Percentiles rank a stretch among this genome's conserved stretches.
Evolutionary conservation across 2,113 vertebrate genomes (phyloP).

Genomic region (Thunnus maccoyii): DNA sequence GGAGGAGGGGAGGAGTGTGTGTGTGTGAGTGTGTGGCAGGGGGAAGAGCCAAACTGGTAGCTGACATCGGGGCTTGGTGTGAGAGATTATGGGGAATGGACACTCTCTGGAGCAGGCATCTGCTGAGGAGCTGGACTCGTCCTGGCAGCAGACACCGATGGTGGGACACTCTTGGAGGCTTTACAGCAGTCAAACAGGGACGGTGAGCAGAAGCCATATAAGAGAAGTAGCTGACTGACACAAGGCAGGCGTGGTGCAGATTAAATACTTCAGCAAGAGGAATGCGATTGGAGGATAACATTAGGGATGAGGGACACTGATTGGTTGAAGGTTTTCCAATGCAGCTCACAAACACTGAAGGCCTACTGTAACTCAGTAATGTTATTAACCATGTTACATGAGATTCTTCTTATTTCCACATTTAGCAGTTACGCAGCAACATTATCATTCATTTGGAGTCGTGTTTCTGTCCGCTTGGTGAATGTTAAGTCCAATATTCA

Average conservation of each 20-base stretch:
- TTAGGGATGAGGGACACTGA: background rate
- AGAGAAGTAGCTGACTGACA: background rate
- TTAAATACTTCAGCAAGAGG: background rate
- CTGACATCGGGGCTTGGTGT: constrained; percentile 40
- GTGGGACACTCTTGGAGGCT: background rate
- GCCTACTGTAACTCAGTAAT: too few relatives aligned
- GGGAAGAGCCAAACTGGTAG: constrained; percentile 27
- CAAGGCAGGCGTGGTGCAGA: background rate
- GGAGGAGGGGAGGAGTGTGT: background rate
- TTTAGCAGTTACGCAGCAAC: too few relatives aligned
- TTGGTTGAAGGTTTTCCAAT: constrained; percentile 5
- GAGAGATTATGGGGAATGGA: constrained; percentile 54
- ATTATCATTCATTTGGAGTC: too few relatives aligned
- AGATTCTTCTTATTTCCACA: too few relatives aligned
- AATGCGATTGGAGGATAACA: background rate
- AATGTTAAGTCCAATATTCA: too few relatives aligned
- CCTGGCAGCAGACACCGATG: background rate
- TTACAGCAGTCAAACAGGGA: background rate
- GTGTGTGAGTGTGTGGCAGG: background rate
- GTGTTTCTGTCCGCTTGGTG: too few relatives aligned
- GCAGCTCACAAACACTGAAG: background rate
- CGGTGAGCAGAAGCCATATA: background rate
- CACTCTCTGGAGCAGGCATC: constrained; percentile 35
- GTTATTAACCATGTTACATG: too few relatives aligned
- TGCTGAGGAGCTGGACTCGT: constrained; percentile 14